Evolutionary conservation across 2,888 invertebrate species (phyloP).

Genomic region (Fissipunctia ypsillon): DNA sequence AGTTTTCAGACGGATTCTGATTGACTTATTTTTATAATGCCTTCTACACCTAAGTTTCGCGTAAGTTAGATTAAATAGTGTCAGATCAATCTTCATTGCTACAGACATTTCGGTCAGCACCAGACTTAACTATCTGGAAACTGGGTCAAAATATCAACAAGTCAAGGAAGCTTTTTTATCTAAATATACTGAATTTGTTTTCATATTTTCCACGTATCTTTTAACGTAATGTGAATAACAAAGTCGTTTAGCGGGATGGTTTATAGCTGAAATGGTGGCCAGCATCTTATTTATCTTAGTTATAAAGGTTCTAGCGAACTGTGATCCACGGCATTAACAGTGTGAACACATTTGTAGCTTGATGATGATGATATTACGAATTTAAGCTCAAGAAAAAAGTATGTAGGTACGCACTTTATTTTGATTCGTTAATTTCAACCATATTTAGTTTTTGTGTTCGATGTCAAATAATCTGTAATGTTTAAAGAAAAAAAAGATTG

Average conservation of each 20-base stretch:
- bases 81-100: constrained; percentile 43
- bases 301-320: constrained; percentile 26
- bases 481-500: background rate
- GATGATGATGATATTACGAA: background rate
- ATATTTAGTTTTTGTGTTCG: background rate
- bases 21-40: no score
- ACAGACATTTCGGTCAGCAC: constrained; percentile 5
- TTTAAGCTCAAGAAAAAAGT: background rate
- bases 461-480: background rate
- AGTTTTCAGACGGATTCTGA: no score
- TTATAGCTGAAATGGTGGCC: constrained; percentile 25
- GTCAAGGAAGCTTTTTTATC: constrained; percentile 28
- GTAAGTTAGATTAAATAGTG: constrained; percentile 3
- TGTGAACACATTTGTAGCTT: background rate
- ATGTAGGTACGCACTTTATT: background rate
- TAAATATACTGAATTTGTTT: constrained; percentile 10
- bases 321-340: background rate
- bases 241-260: constrained; percentile 33
- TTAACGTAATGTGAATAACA: constrained; percentile 40
- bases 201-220: constrained; percentile 10
- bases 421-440: background rate
- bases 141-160: constrained; percentile 50
- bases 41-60: background rate
- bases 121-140: constrained; percentile 19
- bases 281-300: constrained; percentile 21